These are phyloP conservation scores for Cephus sareptanus DNA, from an alignment of 2,888 invertebrate genomes.

Conservation along the genomic window DNA sequence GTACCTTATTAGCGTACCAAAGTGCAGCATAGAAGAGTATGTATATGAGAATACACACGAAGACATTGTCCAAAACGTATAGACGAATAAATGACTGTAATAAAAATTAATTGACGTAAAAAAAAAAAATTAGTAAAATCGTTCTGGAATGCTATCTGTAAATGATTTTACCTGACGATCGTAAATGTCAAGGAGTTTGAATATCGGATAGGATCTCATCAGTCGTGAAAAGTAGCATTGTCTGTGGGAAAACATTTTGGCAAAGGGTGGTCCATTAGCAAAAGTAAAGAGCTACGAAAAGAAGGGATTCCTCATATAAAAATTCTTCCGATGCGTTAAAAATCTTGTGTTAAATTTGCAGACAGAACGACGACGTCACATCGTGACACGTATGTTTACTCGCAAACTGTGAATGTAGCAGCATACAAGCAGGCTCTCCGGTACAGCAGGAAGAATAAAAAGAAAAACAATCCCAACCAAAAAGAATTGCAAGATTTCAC, in stretches of 20 bases:
- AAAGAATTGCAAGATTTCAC: background rate
- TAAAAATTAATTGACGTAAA: background rate
- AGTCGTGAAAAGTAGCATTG: conserved; percentile 41
- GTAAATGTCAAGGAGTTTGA: conserved; percentile 51
- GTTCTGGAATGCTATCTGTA: background rate
- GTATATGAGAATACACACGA: conserved; percentile 52
- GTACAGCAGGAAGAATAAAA: background rate
- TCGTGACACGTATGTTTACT: background rate
- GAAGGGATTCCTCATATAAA: background rate
- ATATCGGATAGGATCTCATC: conserved; percentile 41
- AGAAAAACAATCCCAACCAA: background rate
- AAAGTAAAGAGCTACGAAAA: conserved; percentile 6
- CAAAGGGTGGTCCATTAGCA: conserved; percentile 31
- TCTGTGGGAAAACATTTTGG: conserved; percentile 39
- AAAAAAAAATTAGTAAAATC: background rate
- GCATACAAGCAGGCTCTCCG: background rate
- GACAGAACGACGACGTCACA: background rate
- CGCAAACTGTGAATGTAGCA: background rate
- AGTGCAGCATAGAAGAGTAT: conserved; percentile 51
- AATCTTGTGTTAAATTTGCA: background rate
- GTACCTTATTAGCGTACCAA: conserved; percentile 59
- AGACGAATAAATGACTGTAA: conserved; percentile 54
- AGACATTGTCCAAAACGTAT: conserved; percentile 55
- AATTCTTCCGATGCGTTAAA: background rate
- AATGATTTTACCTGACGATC: conserved; percentile 50